Percentiles rank a stretch among this genome's conserved stretches.
These are phyloP conservation scores for Liodrosophila aerea DNA, from an alignment of 2,888 invertebrate species.

Conservation along the genomic window DNA sequence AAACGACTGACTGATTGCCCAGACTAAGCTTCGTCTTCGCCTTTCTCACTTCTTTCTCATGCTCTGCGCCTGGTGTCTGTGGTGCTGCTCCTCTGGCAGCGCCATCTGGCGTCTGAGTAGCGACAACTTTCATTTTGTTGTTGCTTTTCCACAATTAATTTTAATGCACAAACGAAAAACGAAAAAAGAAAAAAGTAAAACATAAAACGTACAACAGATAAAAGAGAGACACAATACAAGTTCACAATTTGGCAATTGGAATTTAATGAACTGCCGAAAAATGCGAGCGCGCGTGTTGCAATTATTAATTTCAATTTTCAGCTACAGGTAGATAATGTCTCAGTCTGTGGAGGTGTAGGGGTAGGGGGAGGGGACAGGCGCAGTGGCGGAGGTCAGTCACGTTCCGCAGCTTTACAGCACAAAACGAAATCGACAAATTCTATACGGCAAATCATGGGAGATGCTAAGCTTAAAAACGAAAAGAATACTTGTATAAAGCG, in stretches of 20 bases:
- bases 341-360: not conserved
- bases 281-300: constrained; percentile 45
- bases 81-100: constrained; percentile 14
- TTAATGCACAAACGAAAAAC: constrained; percentile 17
- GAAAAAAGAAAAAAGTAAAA: too few species aligned
- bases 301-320: constrained; percentile 10
- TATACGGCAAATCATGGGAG: constrained; percentile 49
- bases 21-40: not conserved
- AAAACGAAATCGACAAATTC: constrained; percentile 40
- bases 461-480: constrained; percentile 45
- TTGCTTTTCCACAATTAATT: constrained; percentile 7
- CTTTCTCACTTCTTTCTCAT: constrained; percentile 29
- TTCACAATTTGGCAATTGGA: constrained; percentile 35
- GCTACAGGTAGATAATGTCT: constrained; percentile 12
- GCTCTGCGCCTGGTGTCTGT: constrained; percentile 9
- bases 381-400: not conserved
- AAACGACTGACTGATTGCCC: constrained; percentile 13
- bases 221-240: constrained; percentile 19
- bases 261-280: constrained; percentile 49
- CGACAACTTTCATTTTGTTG: constrained; percentile 23
- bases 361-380: not conserved
- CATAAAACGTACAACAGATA: too few species aligned
- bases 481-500: constrained; percentile 1
- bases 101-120: not conserved
- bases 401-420: constrained; percentile 11